These are phyloP conservation scores for Hydrozoanthus gracilis DNA, from an alignment of 92 coral and sea anemone species.

Conservation along the genomic window DNA sequence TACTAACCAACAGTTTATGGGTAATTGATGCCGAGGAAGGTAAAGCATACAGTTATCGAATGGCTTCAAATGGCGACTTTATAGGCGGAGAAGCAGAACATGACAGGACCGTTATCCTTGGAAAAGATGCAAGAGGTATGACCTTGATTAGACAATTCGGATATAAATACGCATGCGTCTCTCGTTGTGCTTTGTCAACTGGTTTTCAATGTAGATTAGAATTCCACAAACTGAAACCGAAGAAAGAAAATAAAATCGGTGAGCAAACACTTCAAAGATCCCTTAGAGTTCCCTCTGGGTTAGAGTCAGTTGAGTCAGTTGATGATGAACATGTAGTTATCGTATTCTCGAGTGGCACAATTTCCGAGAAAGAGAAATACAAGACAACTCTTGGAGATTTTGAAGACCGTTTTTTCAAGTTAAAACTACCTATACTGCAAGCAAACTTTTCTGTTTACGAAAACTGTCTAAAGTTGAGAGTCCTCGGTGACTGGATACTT, in stretches of 20 bases:
- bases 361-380: slow-evolving; percentile 82
- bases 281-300: slow-evolving; percentile 93
- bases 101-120: slow-evolving; percentile 71
- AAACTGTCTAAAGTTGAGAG: slow-evolving; percentile 75
- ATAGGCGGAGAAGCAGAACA: slow-evolving; percentile 56
- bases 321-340: slow-evolving; percentile 66
- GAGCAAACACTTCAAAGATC: slow-evolving; percentile 86
- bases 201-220: slow-evolving; percentile 96
- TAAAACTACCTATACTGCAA: slow-evolving; percentile 84
- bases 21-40: slow-evolving; percentile 74
- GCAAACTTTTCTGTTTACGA: slow-evolving; percentile 76
- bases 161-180: slow-evolving; percentile 79
- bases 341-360: slow-evolving; percentile 90
- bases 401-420: slow-evolving; percentile 91
- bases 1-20: slow-evolving; percentile 77
- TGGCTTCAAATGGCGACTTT: slow-evolving; percentile 81
- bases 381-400: slow-evolving; percentile 91
- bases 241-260: slow-evolving; percentile 61
- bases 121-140: slow-evolving; percentile 87
- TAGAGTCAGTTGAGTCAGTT: slow-evolving; percentile 82
- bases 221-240: slow-evolving; percentile 77
- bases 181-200: slow-evolving; percentile 85
- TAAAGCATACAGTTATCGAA: slow-evolving; percentile 80
- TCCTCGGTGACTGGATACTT: slow-evolving; percentile 66
- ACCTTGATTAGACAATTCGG: slow-evolving; percentile 87